Conservation (phyloP, 2,113 vertebrate species). For the Gymnobelideus leadbeateri region DNA sequence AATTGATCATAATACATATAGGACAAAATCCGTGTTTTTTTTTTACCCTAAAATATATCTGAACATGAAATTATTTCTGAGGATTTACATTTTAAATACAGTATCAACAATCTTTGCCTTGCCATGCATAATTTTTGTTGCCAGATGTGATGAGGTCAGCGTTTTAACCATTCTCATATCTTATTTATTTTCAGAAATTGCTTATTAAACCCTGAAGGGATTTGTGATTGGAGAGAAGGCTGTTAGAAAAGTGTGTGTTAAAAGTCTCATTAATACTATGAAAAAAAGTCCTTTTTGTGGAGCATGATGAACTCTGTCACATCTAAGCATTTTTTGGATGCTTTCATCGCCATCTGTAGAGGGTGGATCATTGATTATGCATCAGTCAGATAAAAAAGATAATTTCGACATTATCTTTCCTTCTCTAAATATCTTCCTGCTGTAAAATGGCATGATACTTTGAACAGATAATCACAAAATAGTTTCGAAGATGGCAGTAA, state of each 20-base stretch:
- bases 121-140: slow-evolving; percentile 32
- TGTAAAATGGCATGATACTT: slow-evolving; percentile 59
- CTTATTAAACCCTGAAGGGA: slow-evolving; percentile 53
- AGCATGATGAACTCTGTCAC: slow-evolving; percentile 74
- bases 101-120: slow-evolving; percentile 43
- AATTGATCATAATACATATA: slow-evolving; percentile 40
- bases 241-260: slow-evolving; percentile 65
- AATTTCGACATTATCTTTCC: slow-evolving; percentile 76
- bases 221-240: slow-evolving; percentile 60
- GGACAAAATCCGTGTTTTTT: slow-evolving; percentile 44
- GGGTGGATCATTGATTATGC: slow-evolving; percentile 80
- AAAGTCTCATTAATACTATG: slow-evolving; percentile 68
- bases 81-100: slow-evolving; percentile 56
- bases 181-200: slow-evolving; percentile 68
- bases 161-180: slow-evolving; percentile 22
- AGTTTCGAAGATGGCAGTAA: slow-evolving; percentile 56
- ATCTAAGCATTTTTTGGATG: slow-evolving; percentile 80
- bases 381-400: slow-evolving; percentile 81
- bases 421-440: slow-evolving; percentile 75
- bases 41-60: slow-evolving; percentile 63
- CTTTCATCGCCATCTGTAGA: slow-evolving; percentile 82
- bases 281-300: slow-evolving; percentile 74
- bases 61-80: slow-evolving; percentile 64
- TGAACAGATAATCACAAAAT: slow-evolving; percentile 56
- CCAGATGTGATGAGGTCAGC: slow-evolving; percentile 67